Evolutionary conservation across 2,113 vertebrate genomes (phyloP).

Genomic region (Chaenogobius annularis): DNA sequence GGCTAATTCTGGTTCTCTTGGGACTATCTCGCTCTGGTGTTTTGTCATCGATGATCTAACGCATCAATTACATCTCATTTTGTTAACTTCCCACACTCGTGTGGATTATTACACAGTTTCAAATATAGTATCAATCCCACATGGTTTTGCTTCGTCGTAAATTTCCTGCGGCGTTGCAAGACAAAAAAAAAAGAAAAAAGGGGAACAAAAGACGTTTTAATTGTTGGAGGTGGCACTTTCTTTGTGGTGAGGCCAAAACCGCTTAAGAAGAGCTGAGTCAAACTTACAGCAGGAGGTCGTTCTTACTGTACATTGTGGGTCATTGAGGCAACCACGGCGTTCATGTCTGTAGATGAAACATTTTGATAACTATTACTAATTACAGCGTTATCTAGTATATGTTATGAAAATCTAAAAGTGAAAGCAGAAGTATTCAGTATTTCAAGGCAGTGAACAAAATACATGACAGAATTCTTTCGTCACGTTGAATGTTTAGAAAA

Average conservation of each 20-base stretch:
- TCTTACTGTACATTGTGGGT: not conserved
- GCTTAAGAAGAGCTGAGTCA: slow-evolving; percentile 13
- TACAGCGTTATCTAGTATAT: too few relatives aligned
- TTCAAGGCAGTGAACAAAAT: too few relatives aligned
- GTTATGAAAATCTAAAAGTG: too few relatives aligned
- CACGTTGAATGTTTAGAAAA: too few relatives aligned
- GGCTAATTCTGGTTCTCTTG: too few relatives aligned
- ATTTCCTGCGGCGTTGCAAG: not conserved
- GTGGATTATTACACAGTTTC: not conserved
- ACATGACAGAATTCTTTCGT: too few relatives aligned
- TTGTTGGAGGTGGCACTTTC: not conserved
- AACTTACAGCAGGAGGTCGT: not conserved
- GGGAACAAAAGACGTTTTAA: not conserved
- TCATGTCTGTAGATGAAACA: not conserved
- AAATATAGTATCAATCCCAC: not conserved
- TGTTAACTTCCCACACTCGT: too few relatives aligned
- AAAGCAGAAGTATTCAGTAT: too few relatives aligned
- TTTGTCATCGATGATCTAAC: not conserved
- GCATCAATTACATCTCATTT: too few relatives aligned
- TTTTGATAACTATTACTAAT: too few relatives aligned
- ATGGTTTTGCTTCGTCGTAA: not conserved
- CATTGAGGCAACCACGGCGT: not conserved
- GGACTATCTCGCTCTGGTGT: too few relatives aligned
- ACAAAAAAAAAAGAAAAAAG: too few relatives aligned
- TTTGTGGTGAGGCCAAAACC: slow-evolving; percentile 32